Base-by-base conservation (phyloP, 35 echinoderm and acorn worm genomes). In the Anneissia japonica region DNA sequence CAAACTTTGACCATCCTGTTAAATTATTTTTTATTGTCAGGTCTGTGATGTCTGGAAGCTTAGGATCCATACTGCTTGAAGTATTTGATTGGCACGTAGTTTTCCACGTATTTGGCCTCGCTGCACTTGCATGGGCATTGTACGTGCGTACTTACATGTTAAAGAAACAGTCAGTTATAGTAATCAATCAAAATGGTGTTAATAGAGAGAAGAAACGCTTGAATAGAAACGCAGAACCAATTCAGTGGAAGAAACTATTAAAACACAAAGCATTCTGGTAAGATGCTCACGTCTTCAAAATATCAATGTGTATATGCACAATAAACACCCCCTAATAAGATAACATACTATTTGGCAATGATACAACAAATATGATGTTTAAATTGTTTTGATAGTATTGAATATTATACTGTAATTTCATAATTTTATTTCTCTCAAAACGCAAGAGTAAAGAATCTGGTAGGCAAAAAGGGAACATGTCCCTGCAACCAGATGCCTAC, bases 81-180 rank as follows among this genome's bases (percentile, higher is more conserved):
- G 79, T 81, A 46, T 89, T 85, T 51, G 87, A 89, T 30, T 99
- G 96, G 96, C 84, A 90, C 17, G 74, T 55, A 37, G 84, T 99
- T 16, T 99, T 99, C 83, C 94, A 99, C 38, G 91, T 91, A 46
- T 91, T 99, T 72, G 96, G 96, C 21, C 26, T 75, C 21, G 38
- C 91, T 28, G 89, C 85, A 14, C 64, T 99, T 36, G 79, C 76
- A 0, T 84, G 80, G 81, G 86, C 92, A 34, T 19, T 88, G 26
- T 64, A 64, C 26, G 51, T 64, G 1, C 51, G 51, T 64, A 64
- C 51, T 1, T 64, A 64, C 51, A 64, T 64, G 51, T 64, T 64
- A 26, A 64, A 64, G 51, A 64, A 64, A 64, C 26, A 9, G 1
- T 64, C 51, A 64, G 19, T 64, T 64, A 64, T 64, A 64, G 21